phyloP scores from a whole-genome alignment of 1,140 invertebrate genomes.

The Sycobia sp. region DNA sequence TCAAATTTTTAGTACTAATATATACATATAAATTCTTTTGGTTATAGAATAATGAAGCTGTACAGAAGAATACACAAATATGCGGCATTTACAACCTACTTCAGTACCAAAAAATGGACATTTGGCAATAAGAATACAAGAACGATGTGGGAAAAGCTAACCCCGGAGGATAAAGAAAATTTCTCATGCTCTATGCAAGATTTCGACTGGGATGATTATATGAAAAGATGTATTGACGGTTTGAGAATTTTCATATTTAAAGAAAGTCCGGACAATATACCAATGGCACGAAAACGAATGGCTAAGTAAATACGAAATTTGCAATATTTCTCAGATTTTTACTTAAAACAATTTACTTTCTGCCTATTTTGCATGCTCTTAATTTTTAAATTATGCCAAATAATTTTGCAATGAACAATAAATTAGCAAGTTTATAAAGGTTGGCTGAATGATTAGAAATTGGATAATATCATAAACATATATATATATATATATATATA shows the following conservation, averaged over 20 bases:
- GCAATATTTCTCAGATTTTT: neutral
- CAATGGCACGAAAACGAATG: conserved; percentile 55
- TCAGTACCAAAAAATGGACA: conserved; percentile 65
- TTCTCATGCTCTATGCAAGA: conserved; percentile 63
- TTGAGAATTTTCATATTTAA: conserved; percentile 62
- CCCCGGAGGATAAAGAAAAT: conserved; percentile 59
- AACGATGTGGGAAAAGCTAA: conserved; percentile 60
- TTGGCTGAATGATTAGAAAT: no score
- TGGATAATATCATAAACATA: no score
- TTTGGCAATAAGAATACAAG: conserved; percentile 64
- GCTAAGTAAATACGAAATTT: no score
- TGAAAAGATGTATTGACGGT: conserved; percentile 60
- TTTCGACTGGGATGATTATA: conserved; percentile 62
- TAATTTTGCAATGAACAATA: no score
- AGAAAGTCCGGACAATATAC: conserved; percentile 59
- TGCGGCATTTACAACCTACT: conserved; percentile 64
- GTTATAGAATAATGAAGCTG: conserved; percentile 63
- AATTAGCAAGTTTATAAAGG: no score
- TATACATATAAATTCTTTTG: conserved; percentile 1
- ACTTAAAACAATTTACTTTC: neutral
- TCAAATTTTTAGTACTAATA: no score
- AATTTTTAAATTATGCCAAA: no score
- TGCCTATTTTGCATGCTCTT: neutral
- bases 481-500: no score
- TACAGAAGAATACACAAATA: conserved; percentile 68